Percentiles rank a stretch among this genome's conserved stretches.
Evolutionary conservation across 2,888 invertebrate genomes (phyloP).

Genomic region (Melikaiella ostensackeni): DNA sequence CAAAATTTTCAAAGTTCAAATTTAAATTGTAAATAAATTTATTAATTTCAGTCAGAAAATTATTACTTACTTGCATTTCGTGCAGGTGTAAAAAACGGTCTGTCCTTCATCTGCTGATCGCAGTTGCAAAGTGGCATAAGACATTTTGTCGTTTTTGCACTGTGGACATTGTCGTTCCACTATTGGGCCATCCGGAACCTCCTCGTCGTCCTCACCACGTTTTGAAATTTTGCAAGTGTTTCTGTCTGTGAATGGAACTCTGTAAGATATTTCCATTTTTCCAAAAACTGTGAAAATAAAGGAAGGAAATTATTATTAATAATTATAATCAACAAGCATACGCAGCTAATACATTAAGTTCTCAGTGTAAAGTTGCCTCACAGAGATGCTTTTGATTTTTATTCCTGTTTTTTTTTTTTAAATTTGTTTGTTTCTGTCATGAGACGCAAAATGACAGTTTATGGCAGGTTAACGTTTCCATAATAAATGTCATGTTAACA

Average conservation of each 20-base stretch:
- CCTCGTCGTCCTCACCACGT: slow-evolving; percentile 62
- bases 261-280: slow-evolving; percentile 83
- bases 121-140: slow-evolving; percentile 95
- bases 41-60: background rate
- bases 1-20: too few species aligned
- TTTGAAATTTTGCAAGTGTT: slow-evolving; percentile 75
- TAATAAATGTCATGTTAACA: too few species aligned
- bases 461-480: too few species aligned
- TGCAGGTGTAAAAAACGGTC: slow-evolving; percentile 98
- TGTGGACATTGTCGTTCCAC: slow-evolving; percentile 90
- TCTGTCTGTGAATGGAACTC: slow-evolving; percentile 85
- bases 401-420: too few species aligned
- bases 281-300: slow-evolving; percentile 80
- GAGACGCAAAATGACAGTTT: too few species aligned
- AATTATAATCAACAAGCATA: too few species aligned
- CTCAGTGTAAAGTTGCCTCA: too few species aligned
- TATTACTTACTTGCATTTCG: slow-evolving; percentile 89
- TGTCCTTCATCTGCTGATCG: slow-evolving; percentile 99
- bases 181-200: slow-evolving; percentile 85
- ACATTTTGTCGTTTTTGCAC: slow-evolving; percentile 95
- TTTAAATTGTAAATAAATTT: too few species aligned
- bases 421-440: too few species aligned
- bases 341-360: too few species aligned
- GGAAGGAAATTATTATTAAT: background rate
- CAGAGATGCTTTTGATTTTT: too few species aligned